Evolutionary conservation across 1,140 invertebrate genomes (phyloP).

Genomic region (Latrodectus geometricus): DNA sequence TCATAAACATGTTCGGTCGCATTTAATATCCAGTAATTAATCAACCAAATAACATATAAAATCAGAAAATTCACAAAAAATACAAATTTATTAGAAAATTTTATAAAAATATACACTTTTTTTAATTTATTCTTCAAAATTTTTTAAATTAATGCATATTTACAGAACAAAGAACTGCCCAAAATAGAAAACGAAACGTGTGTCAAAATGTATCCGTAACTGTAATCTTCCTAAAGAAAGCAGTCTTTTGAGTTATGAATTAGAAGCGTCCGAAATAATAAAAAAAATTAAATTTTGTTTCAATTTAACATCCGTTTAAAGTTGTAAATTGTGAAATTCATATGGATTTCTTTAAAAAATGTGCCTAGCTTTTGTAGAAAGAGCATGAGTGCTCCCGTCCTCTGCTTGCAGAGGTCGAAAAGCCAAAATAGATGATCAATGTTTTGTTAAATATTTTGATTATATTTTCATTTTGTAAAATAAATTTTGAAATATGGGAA

Average conservation of each 20-base stretch:
- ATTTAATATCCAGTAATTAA: too few relatives aligned
- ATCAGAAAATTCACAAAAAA: too few relatives aligned
- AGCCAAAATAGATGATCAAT: slow-evolving; percentile 43
- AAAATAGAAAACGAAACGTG: background rate
- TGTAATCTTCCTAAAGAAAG: background rate
- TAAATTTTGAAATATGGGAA: slow-evolving; percentile 73
- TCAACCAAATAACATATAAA: too few relatives aligned
- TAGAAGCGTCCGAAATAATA: background rate
- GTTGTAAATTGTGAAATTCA: background rate
- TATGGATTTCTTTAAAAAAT: slow-evolving; percentile 4
- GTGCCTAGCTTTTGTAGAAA: background rate
- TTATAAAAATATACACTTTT: too few relatives aligned
- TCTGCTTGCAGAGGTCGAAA: slow-evolving; percentile 60
- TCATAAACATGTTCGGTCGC: too few relatives aligned
- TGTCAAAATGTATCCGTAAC: background rate
- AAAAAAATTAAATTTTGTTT: background rate
- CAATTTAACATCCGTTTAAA: background rate
- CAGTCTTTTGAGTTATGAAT: background rate
- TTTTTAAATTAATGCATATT: background rate
- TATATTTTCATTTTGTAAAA: slow-evolving; percentile 45
- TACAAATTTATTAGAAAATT: too few relatives aligned
- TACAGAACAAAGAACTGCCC: background rate
- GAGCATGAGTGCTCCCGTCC: slow-evolving; percentile 52
- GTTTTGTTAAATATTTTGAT: slow-evolving; percentile 43
- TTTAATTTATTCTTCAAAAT: too few relatives aligned